Evolutionary conservation across 53 echinoderm and acorn worm species (phyloP).

Genomic region (Arbacia lixula): DNA sequence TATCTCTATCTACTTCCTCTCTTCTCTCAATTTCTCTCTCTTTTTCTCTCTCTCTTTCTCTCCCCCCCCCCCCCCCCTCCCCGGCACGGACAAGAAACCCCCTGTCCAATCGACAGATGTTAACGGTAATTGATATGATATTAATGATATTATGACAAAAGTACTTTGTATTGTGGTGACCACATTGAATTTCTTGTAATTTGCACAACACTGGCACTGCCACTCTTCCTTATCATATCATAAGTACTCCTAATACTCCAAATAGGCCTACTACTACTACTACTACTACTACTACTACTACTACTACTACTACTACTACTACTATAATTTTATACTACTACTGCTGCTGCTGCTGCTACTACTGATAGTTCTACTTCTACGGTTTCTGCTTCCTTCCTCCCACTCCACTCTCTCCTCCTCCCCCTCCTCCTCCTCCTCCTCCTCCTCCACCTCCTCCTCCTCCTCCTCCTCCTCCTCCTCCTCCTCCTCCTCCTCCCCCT

Average conservation of each 20-base stretch:
- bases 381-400: background rate
- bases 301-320: slow-evolving; percentile 27
- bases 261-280: slow-evolving; percentile 6
- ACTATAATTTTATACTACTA: slow-evolving; percentile 9
- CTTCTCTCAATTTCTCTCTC: too few species aligned
- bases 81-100: too few species aligned
- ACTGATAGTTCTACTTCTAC: slow-evolving; percentile 23
- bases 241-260: background rate
- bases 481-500: background rate
- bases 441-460: background rate
- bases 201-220: background rate
- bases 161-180: background rate
- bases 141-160: background rate
- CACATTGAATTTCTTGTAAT: background rate
- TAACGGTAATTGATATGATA: background rate
- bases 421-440: background rate
- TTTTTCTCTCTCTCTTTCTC: too few species aligned
- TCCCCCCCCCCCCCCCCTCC: too few species aligned
- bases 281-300: slow-evolving; percentile 34
- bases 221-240: background rate
- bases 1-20: too few species aligned
- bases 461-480: background rate
- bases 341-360: slow-evolving; percentile 15
- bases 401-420: background rate
- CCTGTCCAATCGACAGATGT: too few species aligned